Evolutionary conservation across 2,888 invertebrate species (phyloP), one percentile per base, ranked within the genome.

Genomic region (Drosophila phalerata): DNA sequence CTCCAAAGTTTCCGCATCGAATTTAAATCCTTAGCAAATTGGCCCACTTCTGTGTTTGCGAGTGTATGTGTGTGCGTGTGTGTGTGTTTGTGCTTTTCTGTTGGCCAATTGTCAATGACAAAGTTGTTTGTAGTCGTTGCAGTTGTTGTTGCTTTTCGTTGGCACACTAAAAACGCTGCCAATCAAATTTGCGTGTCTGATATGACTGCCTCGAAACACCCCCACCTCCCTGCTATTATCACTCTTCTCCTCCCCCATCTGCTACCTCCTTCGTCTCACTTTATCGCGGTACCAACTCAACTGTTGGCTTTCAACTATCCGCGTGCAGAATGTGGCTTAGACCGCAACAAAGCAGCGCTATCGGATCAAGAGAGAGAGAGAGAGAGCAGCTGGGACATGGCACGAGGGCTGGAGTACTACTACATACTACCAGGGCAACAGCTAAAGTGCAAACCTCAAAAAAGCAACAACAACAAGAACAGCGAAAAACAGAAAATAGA

Each of bases 311-410:
- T 81, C 47, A 73, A 78, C 70, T 78, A 70, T 60, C 37, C 65
- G 65, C 70, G 76, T 58, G 52, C 40, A 69, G 71, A 74, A 65
- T 76, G 49, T 65, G 77, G 77, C 77, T 74, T 43, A 79, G 71
- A 79, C 80, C 80, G 82, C 80, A 81, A 79, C 82, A 81, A 81
- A 85, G 80, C 70, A 45, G 43, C 55, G 51, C 32, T 32, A 25
- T 28, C 60, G 58, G 40, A 56, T 51, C 47, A 56, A 52, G 55
- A 58, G 53, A 52, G 55, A 49, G 53, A 52, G 55, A 58, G 53
- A 52, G 55, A 58, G 58, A 19, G 52, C 56, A 51, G 28, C 28
- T 25, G 25, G 45, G 10, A 19, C 11, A 13, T 3, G 37, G 17
- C 28, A 10, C 9, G 25, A 9, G 57, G 34, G 10, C 5, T 63